Base-by-base conservation (phyloP, 2,113 vertebrate species). In the Deroptyus accipitrinus region DNA sequence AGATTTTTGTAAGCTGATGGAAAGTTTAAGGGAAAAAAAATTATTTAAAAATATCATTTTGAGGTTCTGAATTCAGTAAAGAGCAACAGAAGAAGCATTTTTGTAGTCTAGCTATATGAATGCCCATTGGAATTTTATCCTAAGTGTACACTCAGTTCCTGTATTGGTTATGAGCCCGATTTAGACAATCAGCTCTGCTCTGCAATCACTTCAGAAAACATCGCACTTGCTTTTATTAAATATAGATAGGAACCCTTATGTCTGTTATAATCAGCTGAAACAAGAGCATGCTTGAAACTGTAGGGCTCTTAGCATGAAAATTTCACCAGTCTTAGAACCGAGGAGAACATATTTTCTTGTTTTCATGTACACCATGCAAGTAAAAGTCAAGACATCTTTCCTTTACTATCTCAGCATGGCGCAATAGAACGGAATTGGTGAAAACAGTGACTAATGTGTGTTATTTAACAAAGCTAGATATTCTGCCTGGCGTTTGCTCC, bases 281-380 rank as follows among this genome's bases (percentile, higher is more conserved):
- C 91, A 96, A 93, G 91, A 87, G 70, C 73, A 82, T 51, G 57
- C 74, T 84, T 96, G 86, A 94, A 96, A 83, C 46, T 44, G 51
- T 72, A 85, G 67, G 48, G 92, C 96, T 97, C 83, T 97, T 96
- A 96, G 92, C 95, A 97, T 97, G 96, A 97, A 97, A 97, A 95
- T 97, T 97, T 97, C 95, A 97, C 97, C 80, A 97, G 81, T 85
- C 80, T 89, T 87, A 83, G 52, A 82, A 80, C 12, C 1, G 2
- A 82, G 41, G 61, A 77, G 49, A 94, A 94, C 66, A 92, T 68
- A 74, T 94, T 94, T 95, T 86, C 81, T 41, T 86, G 66, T 93
- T 88, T 80, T 92, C 75, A 77, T 13, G 3, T 83, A 94, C 31
- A 88, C 62, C 73, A 51, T 3, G 1, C 46, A 90, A 95, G 61